Evolutionary conservation across 2,113 vertebrate species (phyloP).

Genomic region (Cyanistes caeruleus): DNA sequence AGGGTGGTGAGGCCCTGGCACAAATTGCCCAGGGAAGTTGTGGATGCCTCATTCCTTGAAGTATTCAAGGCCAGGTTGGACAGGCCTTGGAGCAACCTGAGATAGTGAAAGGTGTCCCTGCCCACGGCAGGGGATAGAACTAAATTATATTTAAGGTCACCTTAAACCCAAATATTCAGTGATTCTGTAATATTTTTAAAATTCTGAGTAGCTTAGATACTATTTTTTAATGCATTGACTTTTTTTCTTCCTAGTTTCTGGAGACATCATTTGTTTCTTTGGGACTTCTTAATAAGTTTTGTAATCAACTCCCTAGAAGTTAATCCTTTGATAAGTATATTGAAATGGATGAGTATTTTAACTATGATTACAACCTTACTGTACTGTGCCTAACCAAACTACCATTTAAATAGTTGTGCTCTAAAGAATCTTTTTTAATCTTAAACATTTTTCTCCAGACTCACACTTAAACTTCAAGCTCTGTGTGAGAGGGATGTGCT

Average conservation of each 20-base stretch:
- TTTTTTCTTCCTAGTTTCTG: not conserved
- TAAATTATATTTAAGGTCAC: not conserved
- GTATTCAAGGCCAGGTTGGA: not conserved
- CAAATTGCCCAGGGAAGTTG: not conserved
- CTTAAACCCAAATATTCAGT: not conserved
- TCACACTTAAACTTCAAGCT: not conserved
- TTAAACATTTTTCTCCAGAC: not conserved
- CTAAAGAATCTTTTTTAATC: not conserved
- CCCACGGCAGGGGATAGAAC: not conserved
- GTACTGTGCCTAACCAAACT: not conserved
- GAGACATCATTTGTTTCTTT: not conserved
- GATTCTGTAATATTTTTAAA: not conserved
- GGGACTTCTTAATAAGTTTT: not conserved
- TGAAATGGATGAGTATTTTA: not conserved
- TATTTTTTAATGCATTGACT: not conserved
- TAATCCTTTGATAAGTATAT: not conserved
- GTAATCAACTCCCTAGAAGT: not conserved
- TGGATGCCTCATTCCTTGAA: not conserved
- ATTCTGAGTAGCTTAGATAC: not conserved
- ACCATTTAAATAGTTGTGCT: not conserved
- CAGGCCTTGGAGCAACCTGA: not conserved
- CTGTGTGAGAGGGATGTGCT: not conserved
- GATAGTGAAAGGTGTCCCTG: not conserved
- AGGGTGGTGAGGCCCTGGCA: no score
- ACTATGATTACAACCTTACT: not conserved